Conservation (phyloP, 2,113 vertebrate species). For the Hippocampus guttulatus region DNA sequence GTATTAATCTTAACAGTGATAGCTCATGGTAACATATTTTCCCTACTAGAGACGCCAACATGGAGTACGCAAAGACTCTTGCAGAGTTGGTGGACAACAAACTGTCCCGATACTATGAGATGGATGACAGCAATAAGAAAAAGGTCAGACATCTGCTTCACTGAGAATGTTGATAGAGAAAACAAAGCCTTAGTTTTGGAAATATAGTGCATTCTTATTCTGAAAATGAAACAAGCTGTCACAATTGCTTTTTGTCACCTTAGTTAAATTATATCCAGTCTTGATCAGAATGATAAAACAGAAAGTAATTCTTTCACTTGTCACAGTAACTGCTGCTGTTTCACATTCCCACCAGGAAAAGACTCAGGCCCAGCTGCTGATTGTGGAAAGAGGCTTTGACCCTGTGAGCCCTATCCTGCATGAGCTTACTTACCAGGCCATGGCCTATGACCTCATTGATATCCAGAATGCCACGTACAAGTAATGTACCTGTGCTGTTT, state of each 20-base stretch:
- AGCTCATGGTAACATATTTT: not conserved
- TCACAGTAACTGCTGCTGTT: not conserved
- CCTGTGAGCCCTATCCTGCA: slow-evolving; percentile 91
- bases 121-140: slow-evolving; percentile 81
- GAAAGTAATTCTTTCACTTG: not conserved
- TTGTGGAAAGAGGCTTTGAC: slow-evolving; percentile 92
- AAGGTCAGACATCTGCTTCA: slow-evolving; percentile 76
- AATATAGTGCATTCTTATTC: not conserved
- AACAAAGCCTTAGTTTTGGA: slow-evolving; percentile 22
- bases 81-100: slow-evolving; percentile 86
- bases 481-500: slow-evolving; percentile 60
- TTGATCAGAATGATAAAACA: not conserved
- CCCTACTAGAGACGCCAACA: slow-evolving; percentile 72
- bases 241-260: not conserved
- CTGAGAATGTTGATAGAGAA: slow-evolving; percentile 19
- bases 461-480: slow-evolving; percentile 89
- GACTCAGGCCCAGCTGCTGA: slow-evolving; percentile 90
- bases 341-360: slow-evolving; percentile 76
- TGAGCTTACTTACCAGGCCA: slow-evolving; percentile 97
- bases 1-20: not conserved
- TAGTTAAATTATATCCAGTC: not conserved
- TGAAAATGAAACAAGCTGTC: not conserved
- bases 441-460: slow-evolving; percentile 93
- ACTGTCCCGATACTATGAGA: slow-evolving; percentile 82
- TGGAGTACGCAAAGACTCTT: slow-evolving; percentile 80